Base-by-base conservation (phyloP, 1,140 invertebrate genomes). In the Macrobrachium rosenbergii region DNA sequence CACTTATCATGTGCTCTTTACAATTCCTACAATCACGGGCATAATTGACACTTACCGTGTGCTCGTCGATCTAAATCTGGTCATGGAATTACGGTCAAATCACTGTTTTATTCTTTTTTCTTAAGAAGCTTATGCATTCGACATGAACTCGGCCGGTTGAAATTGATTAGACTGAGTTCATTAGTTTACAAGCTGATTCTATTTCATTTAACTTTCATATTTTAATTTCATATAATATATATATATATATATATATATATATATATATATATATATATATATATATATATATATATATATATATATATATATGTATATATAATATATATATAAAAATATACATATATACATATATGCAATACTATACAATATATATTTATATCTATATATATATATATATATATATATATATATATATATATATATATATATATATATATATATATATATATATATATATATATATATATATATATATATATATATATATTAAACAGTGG, bases 361-460 rank as follows among this genome's bases (percentile, higher is more conserved):
- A n/a, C n/a, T n/a, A n/a, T n/a, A n/a, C n/a, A n/a, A 63, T 63
- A 63, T 63, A 63, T 63, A 63, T 63, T 2, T 63, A 63, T 63
- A 63, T 63, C n/a, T n/a, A n/a, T 1, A 37, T 37, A 37, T 37
- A 37, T 63, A 63, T 63, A 63, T 63, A n/a, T 17, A 63, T 17
- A 17, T n/a, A 63, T 63, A 63, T 63, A 63, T 63, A 63, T 63
- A 63, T 63, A 63, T 63, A 63, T 63, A 63, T 63, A 63, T 63
- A 63, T 63, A 63, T 63, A 63, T 63, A 63, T 63, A 63, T 63
- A 63, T 63, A 63, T 63, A 63, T 63, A 63, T 63, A 63, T 63
- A 63, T 63, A 63, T 63, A 63, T 63, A 63, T 63, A 63, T 63
- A 63, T 63, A 63, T 63, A 63, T 63, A 63, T 63, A 63, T 63